These are phyloP conservation scores for Strongylocentrotus purpuratus DNA, from an alignment of 35 echinoderm and acorn worm genomes.

Conservation along the genomic window DNA sequence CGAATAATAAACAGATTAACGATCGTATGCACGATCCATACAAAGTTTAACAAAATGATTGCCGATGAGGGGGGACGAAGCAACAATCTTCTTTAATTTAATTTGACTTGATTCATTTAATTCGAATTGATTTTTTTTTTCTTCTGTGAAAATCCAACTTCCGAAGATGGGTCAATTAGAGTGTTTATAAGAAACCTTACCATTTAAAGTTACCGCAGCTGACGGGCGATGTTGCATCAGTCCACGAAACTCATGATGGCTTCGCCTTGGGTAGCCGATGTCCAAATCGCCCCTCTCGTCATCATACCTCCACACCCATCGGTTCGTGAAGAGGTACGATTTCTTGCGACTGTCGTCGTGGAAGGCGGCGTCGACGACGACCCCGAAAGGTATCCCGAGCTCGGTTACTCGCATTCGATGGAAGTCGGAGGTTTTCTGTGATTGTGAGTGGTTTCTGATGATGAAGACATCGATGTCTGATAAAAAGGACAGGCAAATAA, in stretches of 20 bases:
- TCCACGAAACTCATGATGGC: slow-evolving; percentile 7
- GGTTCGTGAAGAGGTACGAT: not conserved
- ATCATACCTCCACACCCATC: slow-evolving; percentile 49
- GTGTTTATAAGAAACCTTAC: not conserved
- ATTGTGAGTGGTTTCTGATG: not conserved
- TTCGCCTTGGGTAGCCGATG: slow-evolving; percentile 16
- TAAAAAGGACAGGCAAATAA: not conserved
- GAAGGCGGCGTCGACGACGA: slow-evolving; percentile 21
- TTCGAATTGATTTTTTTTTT: no score
- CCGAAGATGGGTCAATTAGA: no score
- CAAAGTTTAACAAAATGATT: no score
- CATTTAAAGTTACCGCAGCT: not conserved
- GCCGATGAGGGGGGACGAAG: no score
- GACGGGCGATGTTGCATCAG: not conserved
- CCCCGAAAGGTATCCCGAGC: not conserved
- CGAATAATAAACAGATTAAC: no score
- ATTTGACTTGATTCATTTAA: no score
- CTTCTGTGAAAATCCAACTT: no score
- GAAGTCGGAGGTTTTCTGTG: no score
- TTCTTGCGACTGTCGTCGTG: slow-evolving; percentile 13
- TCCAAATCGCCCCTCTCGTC: not conserved
- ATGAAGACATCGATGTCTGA: not conserved
- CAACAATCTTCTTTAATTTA: no score
- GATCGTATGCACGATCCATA: no score
- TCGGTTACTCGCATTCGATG: not conserved